Evolutionary conservation across 2,113 vertebrate species (phyloP).

Genomic region (Sapayoa aenigma): DNA sequence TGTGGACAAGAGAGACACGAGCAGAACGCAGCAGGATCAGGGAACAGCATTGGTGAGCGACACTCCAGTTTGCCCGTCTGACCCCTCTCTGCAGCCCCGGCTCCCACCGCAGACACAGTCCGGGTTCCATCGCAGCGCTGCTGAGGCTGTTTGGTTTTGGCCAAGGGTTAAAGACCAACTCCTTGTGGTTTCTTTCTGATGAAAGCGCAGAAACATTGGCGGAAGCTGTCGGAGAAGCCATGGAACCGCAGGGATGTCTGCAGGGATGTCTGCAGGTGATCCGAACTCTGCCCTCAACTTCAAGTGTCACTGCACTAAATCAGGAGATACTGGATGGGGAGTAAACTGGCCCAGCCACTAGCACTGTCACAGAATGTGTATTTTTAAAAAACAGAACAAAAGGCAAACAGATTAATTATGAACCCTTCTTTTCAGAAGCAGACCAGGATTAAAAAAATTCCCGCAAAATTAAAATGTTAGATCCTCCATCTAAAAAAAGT

Average conservation of each 20-base stretch:
- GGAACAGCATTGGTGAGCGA: too few species aligned
- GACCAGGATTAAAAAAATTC: constrained; percentile 33
- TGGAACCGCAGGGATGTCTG: background rate
- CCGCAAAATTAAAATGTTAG: constrained; percentile 62
- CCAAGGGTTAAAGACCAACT: constrained; percentile 20
- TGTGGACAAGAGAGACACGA: constrained; percentile 32
- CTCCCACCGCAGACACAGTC: background rate
- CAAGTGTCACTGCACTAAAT: constrained; percentile 16
- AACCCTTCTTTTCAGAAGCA: constrained; percentile 63
- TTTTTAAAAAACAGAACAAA: constrained; percentile 26
- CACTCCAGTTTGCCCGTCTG: constrained; percentile 11
- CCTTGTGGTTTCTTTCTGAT: background rate
- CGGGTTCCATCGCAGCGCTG: background rate
- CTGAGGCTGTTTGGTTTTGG: constrained; percentile 31
- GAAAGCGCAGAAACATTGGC: constrained; percentile 14
- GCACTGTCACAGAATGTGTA: constrained; percentile 38
- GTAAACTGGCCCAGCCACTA: constrained; percentile 54
- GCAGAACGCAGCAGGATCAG: background rate
- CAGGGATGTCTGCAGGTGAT: background rate
- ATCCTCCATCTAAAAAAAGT: constrained; percentile 63
- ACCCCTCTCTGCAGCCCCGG: background rate
- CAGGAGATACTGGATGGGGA: background rate
- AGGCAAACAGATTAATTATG: constrained; percentile 54
- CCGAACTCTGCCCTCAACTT: constrained; percentile 8
- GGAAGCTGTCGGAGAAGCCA: constrained; percentile 16